Evolutionary conservation across 1,140 invertebrate species (phyloP).

Genomic region (Dolichoris vasculosae): DNA sequence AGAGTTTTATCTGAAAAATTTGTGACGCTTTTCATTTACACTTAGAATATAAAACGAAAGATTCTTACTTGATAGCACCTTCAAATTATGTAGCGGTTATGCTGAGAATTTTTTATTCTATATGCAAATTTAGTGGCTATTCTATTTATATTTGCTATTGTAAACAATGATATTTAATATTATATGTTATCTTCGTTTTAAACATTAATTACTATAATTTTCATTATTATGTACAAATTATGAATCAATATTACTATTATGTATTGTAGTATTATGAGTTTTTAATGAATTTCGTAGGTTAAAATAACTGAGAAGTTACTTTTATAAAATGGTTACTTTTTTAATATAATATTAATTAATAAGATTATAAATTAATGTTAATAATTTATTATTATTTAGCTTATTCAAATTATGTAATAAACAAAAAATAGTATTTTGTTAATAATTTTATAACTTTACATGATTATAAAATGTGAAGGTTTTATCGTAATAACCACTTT

Average conservation of each 20-base stretch:
- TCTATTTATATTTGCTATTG: neutral
- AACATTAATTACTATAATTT: neutral
- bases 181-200: neutral
- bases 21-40: conserved; percentile 13
- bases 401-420: no score
- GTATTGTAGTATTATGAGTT: no score
- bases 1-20: conserved; percentile 26
- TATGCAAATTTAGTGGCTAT: conserved; percentile 24
- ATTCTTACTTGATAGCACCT: neutral
- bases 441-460: neutral
- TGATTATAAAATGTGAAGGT: neutral
- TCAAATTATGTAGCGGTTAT: conserved; percentile 20
- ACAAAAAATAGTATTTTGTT: no score
- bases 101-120: conserved; percentile 16
- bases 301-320: no score
- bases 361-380: no score
- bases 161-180: neutral
- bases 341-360: no score
- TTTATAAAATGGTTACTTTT: no score
- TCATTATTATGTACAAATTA: neutral
- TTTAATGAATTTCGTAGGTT: no score
- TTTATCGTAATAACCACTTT: neutral
- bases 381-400: no score
- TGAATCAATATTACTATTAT: no score
- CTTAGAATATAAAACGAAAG: conserved; percentile 20